These are phyloP conservation scores for Alectoris magna DNA, from an alignment of 2,797 vertebrate genomes.

Conservation along the genomic window DNA sequence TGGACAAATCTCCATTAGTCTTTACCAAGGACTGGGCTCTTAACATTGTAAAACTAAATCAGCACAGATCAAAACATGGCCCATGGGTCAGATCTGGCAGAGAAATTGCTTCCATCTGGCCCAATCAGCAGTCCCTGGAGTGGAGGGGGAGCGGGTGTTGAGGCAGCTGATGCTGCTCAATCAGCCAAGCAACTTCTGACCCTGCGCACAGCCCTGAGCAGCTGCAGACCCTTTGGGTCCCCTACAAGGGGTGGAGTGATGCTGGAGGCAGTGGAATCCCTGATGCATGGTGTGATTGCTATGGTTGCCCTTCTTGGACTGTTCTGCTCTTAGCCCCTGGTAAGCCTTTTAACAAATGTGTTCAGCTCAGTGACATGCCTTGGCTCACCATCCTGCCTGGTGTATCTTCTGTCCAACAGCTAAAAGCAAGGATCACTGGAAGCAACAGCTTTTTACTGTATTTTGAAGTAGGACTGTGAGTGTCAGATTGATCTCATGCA, in stretches of 20 bases:
- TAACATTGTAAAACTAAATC: not conserved
- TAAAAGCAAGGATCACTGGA: not conserved
- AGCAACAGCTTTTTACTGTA: not conserved
- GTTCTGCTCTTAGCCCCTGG: not conserved
- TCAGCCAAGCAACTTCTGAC: constrained; percentile 11
- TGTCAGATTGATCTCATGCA: not conserved
- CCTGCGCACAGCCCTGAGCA: not conserved
- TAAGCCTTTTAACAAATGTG: not conserved
- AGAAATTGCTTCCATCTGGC: constrained; percentile 35
- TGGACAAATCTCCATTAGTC: not conserved
- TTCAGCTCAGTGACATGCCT: not conserved
- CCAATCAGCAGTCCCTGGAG: not conserved
- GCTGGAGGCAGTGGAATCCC: not conserved
- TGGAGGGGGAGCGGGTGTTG: constrained; percentile 1
- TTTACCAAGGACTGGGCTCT: not conserved
- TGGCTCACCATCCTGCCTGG: not conserved
- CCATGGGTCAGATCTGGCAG: constrained; percentile 33
- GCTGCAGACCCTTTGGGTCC: constrained; percentile 25
- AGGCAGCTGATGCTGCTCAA: constrained; percentile 12
- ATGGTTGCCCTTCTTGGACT: not conserved
- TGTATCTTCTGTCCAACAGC: not conserved
- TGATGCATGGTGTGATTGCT: not conserved
- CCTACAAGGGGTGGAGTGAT: not conserved
- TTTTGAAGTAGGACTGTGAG: not conserved
- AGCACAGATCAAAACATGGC: constrained; percentile 7